phyloP scores from a whole-genome alignment of 2,113 vertebrate genomes.

The Ameiurus melas region DNA sequence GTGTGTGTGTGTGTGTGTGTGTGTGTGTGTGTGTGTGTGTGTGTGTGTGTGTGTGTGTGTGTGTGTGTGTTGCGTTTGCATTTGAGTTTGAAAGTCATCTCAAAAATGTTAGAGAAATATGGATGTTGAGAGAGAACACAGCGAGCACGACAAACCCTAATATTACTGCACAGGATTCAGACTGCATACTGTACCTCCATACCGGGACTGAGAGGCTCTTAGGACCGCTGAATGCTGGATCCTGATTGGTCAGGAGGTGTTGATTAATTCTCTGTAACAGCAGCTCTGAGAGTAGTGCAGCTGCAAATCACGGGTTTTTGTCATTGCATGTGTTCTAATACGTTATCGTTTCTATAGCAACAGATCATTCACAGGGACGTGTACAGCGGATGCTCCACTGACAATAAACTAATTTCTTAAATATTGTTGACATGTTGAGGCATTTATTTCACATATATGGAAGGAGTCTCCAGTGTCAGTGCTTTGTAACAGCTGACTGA shows the following conservation, averaged over 20 bases:
- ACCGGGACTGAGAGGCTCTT: background rate
- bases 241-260: background rate
- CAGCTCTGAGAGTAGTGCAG: background rate
- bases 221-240: background rate
- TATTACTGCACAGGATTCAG: background rate
- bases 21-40: slow-evolving; percentile 3
- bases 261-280: background rate
- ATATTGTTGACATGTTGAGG: background rate
- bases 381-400: background rate
- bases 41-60: background rate
- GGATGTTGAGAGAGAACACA: background rate
- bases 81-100: slow-evolving; percentile 25
- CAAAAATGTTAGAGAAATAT: background rate
- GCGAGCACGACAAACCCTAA: background rate
- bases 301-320: background rate
- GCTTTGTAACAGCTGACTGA: background rate
- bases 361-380: no score
- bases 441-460: background rate
- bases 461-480: background rate
- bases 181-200: background rate
- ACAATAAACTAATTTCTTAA: background rate
- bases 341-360: background rate
- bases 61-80: background rate
- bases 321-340: background rate
- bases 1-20: background rate